These are phyloP conservation scores for Cardiocondyla obscurior DNA, from an alignment of 1,140 invertebrate genomes.

Conservation along the genomic window DNA sequence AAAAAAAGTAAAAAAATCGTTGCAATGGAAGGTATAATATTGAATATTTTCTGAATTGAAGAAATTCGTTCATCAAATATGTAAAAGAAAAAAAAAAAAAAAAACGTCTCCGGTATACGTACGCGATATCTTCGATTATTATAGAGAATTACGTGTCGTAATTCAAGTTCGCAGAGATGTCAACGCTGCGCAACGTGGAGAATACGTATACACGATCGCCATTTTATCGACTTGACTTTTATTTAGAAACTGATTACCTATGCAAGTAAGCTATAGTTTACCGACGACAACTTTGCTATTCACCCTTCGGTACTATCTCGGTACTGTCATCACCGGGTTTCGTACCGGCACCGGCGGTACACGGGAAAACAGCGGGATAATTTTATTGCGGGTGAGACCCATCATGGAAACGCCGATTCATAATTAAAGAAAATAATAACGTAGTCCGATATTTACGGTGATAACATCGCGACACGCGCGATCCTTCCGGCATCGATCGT, in stretches of 20 bases:
- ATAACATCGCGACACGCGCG: conserved; percentile 34
- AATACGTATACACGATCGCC: conserved; percentile 17
- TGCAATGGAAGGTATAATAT: not conserved
- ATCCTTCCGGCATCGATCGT: conserved; percentile 31
- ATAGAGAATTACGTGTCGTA: not conserved
- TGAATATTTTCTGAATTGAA: not conserved
- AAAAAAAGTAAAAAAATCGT: not conserved
- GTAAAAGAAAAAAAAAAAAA: not conserved
- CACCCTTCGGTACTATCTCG: conserved; percentile 51
- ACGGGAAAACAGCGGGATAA: conserved; percentile 19
- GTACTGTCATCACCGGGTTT: conserved; percentile 8
- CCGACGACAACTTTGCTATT: conserved; percentile 43
- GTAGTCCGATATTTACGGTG: conserved; percentile 43
- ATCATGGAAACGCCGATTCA: conserved; percentile 42
- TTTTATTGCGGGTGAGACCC: conserved; percentile 35
- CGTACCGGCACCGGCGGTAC: not conserved
- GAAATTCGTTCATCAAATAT: not conserved
- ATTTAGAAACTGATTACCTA: conserved; percentile 54
- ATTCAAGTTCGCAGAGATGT: conserved; percentile 28
- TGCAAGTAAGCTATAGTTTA: conserved; percentile 61
- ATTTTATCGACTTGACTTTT: conserved; percentile 55
- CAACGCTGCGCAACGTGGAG: conserved; percentile 21
- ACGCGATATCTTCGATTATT: not conserved
- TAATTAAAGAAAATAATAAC: conserved; percentile 66
- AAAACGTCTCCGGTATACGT: not conserved